These are phyloP conservation scores for Folsomia manolachei DNA, from an alignment of 2,888 invertebrate species.

Conservation along the genomic window DNA sequence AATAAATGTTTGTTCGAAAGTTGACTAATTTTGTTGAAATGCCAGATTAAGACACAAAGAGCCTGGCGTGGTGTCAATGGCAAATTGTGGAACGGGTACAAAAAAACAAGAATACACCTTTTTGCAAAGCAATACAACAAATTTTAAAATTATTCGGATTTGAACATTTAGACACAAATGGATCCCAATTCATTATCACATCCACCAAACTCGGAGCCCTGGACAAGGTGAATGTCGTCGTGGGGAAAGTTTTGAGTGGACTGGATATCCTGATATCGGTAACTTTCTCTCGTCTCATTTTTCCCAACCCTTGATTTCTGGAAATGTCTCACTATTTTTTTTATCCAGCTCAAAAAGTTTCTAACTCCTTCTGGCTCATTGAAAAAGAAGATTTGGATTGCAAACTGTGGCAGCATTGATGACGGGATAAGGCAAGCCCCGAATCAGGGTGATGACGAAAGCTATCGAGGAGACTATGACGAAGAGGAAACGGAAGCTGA, in stretches of 20 bases:
- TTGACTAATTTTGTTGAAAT: neutral
- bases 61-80: conserved; percentile 46
- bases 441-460: neutral
- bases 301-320: conserved; percentile 4
- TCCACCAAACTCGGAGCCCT: conserved; percentile 42
- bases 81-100: conserved; percentile 41
- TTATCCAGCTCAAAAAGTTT: conserved; percentile 20
- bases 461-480: neutral
- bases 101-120: neutral
- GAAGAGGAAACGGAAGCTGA: neutral
- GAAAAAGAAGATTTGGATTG: conserved; percentile 39
- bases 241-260: conserved; percentile 44
- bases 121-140: neutral
- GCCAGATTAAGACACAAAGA: conserved; percentile 41
- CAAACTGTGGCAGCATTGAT: conserved; percentile 40
- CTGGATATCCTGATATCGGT: conserved; percentile 43
- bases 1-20: neutral
- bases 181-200: conserved; percentile 47
- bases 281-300: neutral
- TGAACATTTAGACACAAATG: conserved; percentile 34
- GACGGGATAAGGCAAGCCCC: conserved; percentile 15
- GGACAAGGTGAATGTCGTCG: conserved; percentile 47
- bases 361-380: conserved; percentile 36
- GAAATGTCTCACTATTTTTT: neutral
- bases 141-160: neutral